Evolutionary conservation across 2,888 invertebrate genomes (phyloP), one percentile per base, ranked within the genome.

Genomic region (Ctenicera cuprea): DNA sequence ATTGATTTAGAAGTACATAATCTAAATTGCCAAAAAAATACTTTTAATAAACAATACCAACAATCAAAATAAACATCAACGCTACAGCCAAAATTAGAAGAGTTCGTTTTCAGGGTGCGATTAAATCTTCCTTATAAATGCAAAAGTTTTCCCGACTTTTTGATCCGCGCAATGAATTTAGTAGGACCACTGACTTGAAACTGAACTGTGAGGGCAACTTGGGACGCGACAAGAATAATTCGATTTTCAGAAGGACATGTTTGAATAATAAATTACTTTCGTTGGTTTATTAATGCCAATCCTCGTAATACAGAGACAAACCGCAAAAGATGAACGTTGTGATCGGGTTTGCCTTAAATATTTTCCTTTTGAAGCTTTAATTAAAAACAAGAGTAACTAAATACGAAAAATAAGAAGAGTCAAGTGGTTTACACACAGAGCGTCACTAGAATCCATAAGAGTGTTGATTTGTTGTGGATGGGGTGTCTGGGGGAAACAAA

Each of bases 221-320:
- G 14, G 16, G 52, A 52, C 43, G 26, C 54, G 54, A 54, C 54
- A 22, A 54, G 30, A 54, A 54, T 30, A 7, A 54, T 54, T 54
- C 54, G 54, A 54, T 54, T 30, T 30, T 8, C 30, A 54, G 4
- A 54, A 48, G 48, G 48, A 48, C 48, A 48, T 16, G 48, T 48
- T 20, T 48, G 48, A 20, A 48, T 48, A 48, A 48, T 20, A 48
- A 48, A 48, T 48, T 48, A 18, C 20, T 16, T 48, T 18, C 48
- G 16, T 9, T 48, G 48, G 20, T 14, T 45, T 45, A 3, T 14
- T 16, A 45, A 16, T 45, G 43, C 3, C 16, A 4, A 45, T 8
- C 48, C 11, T 20, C 18, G 48, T 20, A 18, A n/a, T 48, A 48
- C 1, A 20, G 1, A 20, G 16, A 11, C 9, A 48, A 48, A 48